These are phyloP conservation scores for Tricholaema leucomelas DNA, from an alignment of 2,113 vertebrate genomes.

Conservation along the genomic window DNA sequence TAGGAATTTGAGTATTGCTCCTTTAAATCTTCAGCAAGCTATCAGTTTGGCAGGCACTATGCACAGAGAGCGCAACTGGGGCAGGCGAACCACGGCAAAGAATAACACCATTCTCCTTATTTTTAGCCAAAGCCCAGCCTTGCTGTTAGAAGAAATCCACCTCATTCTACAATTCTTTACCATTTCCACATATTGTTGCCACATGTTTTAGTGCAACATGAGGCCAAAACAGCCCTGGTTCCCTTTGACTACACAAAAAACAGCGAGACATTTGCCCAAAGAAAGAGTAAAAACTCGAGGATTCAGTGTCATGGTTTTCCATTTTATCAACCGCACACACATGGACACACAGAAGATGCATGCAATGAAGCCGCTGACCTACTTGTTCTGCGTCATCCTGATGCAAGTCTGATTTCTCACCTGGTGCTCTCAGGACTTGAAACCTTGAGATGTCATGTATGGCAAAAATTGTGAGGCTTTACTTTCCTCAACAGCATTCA, in stretches of 20 bases:
- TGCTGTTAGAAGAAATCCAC: not conserved
- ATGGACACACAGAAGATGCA: not conserved
- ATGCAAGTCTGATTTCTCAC: conserved; percentile 36
- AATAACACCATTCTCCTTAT: conserved; percentile 17
- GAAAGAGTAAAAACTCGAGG: not conserved
- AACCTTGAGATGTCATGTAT: not conserved
- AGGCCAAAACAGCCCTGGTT: not conserved
- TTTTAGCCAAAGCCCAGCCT: conserved; percentile 41
- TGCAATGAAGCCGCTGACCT: conserved; percentile 18
- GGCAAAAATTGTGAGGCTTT: not conserved
- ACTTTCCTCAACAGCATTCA: not conserved
- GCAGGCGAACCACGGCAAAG: conserved; percentile 32
- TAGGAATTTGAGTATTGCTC: not conserved
- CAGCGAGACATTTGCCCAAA: not conserved
- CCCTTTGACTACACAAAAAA: not conserved
- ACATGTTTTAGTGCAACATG: not conserved
- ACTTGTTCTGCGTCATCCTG: conserved; percentile 39
- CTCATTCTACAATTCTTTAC: not conserved
- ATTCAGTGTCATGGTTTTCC: not conserved
- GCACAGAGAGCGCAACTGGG: conserved; percentile 6
- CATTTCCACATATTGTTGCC: not conserved
- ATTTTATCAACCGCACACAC: not conserved
- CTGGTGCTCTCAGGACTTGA: not conserved
- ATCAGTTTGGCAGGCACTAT: conserved; percentile 15
- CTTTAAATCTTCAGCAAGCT: conserved; percentile 50